phyloP scores from a whole-genome alignment of 2,888 invertebrate genomes.

The Macaria liturata region DNA sequence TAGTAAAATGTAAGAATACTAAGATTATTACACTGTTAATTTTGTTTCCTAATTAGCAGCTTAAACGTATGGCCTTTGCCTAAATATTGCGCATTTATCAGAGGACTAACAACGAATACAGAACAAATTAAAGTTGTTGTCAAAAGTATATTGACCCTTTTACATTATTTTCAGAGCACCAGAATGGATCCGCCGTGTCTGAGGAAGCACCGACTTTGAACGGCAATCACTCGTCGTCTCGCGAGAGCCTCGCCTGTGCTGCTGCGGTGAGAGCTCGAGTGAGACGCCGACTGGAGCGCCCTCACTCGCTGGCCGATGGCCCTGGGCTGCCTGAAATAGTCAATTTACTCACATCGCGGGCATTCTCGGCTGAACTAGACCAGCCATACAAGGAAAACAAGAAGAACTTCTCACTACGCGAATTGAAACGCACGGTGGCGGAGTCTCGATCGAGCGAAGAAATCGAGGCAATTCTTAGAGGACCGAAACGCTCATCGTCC shows the following conservation, averaged over 20 bases:
- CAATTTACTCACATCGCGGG: constrained; percentile 52
- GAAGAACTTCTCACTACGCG: constrained; percentile 44
- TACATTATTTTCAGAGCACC: constrained; percentile 47
- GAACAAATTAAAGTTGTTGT: no score
- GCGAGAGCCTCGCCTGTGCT: constrained; percentile 53
- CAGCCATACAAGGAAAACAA: constrained; percentile 31
- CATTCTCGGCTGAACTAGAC: constrained; percentile 54
- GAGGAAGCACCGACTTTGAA: background rate
- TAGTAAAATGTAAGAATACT: no score
- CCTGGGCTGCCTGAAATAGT: constrained; percentile 49
- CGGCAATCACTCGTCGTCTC: constrained; percentile 34
- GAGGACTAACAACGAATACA: no score
- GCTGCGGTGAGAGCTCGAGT: constrained; percentile 63
- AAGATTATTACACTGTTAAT: no score
- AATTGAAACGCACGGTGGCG: constrained; percentile 46
- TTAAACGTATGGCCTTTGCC: no score
- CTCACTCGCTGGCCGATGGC: constrained; percentile 60
- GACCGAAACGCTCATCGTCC: constrained; percentile 50
- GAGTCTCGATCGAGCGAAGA: constrained; percentile 46
- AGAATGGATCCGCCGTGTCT: constrained; percentile 40
- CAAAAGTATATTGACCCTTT: no score
- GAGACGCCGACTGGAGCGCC: constrained; percentile 54
- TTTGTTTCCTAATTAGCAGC: no score
- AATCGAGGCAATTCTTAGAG: constrained; percentile 15
- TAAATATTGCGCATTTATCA: no score